phyloP scores from a whole-genome alignment of 2,888 invertebrate species.

The Ichneumoninae sp. region DNA sequence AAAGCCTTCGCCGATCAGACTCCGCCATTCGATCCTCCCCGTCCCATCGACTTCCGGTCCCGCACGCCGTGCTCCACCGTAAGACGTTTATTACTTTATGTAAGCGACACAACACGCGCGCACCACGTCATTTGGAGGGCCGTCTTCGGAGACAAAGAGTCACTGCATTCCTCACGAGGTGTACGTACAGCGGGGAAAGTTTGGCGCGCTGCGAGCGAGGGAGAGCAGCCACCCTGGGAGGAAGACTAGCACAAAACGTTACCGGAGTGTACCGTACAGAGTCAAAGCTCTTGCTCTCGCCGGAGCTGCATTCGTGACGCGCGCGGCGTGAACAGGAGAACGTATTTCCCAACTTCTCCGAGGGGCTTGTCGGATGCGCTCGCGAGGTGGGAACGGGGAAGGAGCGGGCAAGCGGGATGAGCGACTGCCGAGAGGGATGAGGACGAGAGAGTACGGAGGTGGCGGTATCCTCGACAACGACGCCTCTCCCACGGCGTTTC shows the following conservation, averaged over 20 bases:
- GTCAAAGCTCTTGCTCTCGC: not conserved
- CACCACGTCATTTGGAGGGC: not conserved
- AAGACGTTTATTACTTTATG: slow-evolving; percentile 1
- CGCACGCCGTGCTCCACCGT: not conserved
- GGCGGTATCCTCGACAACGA: slow-evolving; percentile 63
- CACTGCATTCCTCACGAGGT: slow-evolving; percentile 43
- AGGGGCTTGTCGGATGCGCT: slow-evolving; percentile 28
- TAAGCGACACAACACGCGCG: not conserved
- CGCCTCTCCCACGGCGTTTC: slow-evolving; percentile 54
- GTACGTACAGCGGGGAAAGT: slow-evolving; percentile 34
- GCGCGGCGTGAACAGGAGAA: slow-evolving; percentile 30
- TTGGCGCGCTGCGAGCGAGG: not conserved
- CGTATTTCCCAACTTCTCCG: slow-evolving; percentile 51
- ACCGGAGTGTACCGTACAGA: not conserved
- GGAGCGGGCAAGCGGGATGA: slow-evolving; percentile 4
- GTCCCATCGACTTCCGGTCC: not conserved
- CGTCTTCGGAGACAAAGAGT: slow-evolving; percentile 21
- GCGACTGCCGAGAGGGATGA: slow-evolving; percentile 18
- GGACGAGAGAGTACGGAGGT: slow-evolving; percentile 48
- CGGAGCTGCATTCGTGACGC: slow-evolving; percentile 29
- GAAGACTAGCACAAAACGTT: slow-evolving; percentile 28
- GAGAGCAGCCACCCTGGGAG: not conserved
- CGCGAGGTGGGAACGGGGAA: not conserved
- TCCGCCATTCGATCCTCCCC: not conserved
- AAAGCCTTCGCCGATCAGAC: not conserved